These are phyloP conservation scores for Drusus annulatus DNA, from an alignment of 1,140 invertebrate species.

Conservation along the genomic window DNA sequence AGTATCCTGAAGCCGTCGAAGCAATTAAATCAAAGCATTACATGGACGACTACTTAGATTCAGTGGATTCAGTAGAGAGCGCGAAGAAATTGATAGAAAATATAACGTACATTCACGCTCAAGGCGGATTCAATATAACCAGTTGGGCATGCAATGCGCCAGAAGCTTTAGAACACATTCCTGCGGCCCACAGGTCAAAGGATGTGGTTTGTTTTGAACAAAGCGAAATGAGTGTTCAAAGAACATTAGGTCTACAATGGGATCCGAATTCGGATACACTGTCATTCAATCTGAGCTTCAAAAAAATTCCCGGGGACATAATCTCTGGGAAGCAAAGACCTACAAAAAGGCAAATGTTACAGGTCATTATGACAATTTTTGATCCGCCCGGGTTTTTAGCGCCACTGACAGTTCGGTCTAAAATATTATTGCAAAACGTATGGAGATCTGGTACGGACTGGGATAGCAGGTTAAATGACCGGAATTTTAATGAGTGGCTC, in stretches of 20 bases:
- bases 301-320: not conserved
- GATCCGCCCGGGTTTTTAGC: conserved; percentile 5
- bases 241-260: conserved; percentile 5
- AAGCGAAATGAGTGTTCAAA: not conserved
- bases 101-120: too few relatives aligned
- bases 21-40: not conserved
- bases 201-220: not conserved
- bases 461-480: not conserved
- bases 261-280: not conserved
- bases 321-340: not conserved
- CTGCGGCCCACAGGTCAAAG: too few relatives aligned
- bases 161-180: too few relatives aligned
- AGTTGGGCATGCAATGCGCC: not conserved
- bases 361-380: too few relatives aligned
- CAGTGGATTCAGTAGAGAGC: too few relatives aligned
- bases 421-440: conserved; percentile 14
- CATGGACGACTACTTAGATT: conserved; percentile 9
- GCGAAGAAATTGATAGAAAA: too few relatives aligned
- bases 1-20: too few relatives aligned
- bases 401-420: not conserved
- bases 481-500: not conserved
- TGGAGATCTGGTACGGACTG: not conserved
- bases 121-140: conserved; percentile 4
- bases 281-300: not conserved
- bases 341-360: not conserved